Evolutionary conservation across 2,113 vertebrate genomes (phyloP), one percentile per base, ranked within the genome.

Genomic region (Vidua macroura): DNA sequence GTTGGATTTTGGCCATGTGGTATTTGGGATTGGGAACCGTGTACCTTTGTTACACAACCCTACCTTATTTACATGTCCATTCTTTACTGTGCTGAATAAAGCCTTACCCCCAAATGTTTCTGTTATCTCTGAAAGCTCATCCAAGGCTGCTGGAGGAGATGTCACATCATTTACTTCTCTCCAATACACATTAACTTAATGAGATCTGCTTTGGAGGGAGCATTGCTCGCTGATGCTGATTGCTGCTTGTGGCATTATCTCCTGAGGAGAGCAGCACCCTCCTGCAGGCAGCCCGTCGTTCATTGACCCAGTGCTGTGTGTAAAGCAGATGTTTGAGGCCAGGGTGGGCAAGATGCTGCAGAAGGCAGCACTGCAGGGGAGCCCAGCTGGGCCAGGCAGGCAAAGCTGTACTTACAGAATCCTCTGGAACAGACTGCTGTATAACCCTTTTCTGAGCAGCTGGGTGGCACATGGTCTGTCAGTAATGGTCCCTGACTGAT

Each of bases 71-170:
- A 46, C 48, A 15, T 77, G 80, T 86, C 37, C 3, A 0, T 82
- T 94, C 56, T 78, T 94, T 85, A 33, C 60, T 82, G 44, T 60
- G 21, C 35, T 78, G 80, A 97, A 97, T 97, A 96, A 96, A 97
- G 33, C 76, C 43, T 87, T 91, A 49, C 39, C 78, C 44, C 11
- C 10, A 72, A 12, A 19, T 64, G 77, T 77, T 62, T 73, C 41
- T 84, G 46, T 77, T 21, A 31, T 86, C 66, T 56, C 72, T 79
- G 68, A 64, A 83, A 91, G 39, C 84, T 90, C 5, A 2, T 73
- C 28, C 0, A 1, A 11, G 74, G 43, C 83, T 83, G 73, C 77
- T 44, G 81, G 80, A 92, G 66, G 41, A 90, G 66, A 39, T 60
- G 58, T 48, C 83, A 53, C 63, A 41, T 88, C 72, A 23, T 81